Conservation (phyloP, 1,140 invertebrate genomes). For the Leptinotarsa lineolata region DNA sequence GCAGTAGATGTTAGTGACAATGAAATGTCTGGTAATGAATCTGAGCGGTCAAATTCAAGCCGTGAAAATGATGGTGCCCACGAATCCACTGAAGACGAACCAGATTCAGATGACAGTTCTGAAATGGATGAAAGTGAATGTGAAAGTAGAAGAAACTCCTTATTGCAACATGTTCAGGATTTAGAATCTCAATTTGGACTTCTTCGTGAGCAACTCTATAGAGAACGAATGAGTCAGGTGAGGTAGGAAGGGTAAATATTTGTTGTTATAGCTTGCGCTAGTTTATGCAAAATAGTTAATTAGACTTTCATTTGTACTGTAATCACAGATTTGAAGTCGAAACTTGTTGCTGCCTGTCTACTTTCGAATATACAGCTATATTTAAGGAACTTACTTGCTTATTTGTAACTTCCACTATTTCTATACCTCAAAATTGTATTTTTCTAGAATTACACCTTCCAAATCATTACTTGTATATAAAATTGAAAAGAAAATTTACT, state of each 20-base stretch:
- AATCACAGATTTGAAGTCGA: too few relatives aligned
- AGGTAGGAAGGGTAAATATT: not conserved
- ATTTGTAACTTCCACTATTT: too few relatives aligned
- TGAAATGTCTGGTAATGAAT: constrained; percentile 66
- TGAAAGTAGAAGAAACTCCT: constrained; percentile 79
- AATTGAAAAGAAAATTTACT: too few relatives aligned
- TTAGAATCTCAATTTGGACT: constrained; percentile 87
- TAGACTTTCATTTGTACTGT: too few relatives aligned
- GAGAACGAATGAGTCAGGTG: constrained; percentile 76
- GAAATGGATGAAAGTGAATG: constrained; percentile 95
- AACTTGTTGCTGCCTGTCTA: too few relatives aligned
- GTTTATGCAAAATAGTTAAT: too few relatives aligned
- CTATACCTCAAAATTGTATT: too few relatives aligned
- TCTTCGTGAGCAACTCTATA: constrained; percentile 86
- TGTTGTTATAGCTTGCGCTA: too few relatives aligned
- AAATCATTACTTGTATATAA: too few relatives aligned
- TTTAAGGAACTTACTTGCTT: too few relatives aligned
- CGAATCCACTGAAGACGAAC: constrained; percentile 74
- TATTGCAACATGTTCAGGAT: constrained; percentile 83
- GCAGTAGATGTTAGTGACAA: constrained; percentile 63
- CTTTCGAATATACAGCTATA: too few relatives aligned
- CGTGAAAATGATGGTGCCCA: constrained; percentile 64
- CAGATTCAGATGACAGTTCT: constrained; percentile 78
- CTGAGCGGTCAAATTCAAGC: constrained; percentile 64
- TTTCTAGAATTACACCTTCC: too few relatives aligned